Evolutionary conservation across 2,797 vertebrate genomes (phyloP), one percentile per base, ranked within the genome.

Genomic region (Antrozous pallidus): DNA sequence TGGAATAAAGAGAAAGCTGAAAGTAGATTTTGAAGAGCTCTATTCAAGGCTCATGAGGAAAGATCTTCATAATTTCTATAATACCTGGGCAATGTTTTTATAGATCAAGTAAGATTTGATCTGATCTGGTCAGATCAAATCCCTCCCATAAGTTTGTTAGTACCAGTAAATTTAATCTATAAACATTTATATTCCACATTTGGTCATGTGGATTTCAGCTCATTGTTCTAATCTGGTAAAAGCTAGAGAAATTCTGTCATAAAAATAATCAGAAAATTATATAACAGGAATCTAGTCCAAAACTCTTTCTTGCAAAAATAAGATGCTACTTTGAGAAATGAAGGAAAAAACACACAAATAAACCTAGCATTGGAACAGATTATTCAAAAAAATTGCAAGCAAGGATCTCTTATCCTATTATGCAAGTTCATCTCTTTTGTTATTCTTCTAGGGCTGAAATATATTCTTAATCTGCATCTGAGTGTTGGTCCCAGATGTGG

Each of bases 191-290:
- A 26, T 38, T 24, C 10, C 42, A 56, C 38, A 31, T 78, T 78
- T 73, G 61, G 33, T 49, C 17, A 24, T 51, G 38, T 77, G 26
- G 42, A 17, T 54, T 65, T 18, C 61, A 47, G 71, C 8, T 83
- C 47, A 12, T 83, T 47, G n/a, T 77, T 87, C 38, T 63, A 18
- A 79, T 45, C 49, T n/a, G 26, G 14, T 51, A 22, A 90, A 87
- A 77, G 17, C 26, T 71, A 56, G 80, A 79, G 67, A 56, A 78
- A 11, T 51, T 61, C 38, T 26, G 17, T 42, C 33, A 67, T 78
- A 75, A 70, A 91, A 81, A 85, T 91, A 67, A 93, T 74, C 18
- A 74, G 36, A 73, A 93, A 73, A 75, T 67, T 51, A 56, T 73
- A 65, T 78, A 87, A 81, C 31, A 79, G 56, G 84, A 92, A 65